Conservation (phyloP, 2,113 vertebrate genomes). For the Pongo pygmaeus region DNA sequence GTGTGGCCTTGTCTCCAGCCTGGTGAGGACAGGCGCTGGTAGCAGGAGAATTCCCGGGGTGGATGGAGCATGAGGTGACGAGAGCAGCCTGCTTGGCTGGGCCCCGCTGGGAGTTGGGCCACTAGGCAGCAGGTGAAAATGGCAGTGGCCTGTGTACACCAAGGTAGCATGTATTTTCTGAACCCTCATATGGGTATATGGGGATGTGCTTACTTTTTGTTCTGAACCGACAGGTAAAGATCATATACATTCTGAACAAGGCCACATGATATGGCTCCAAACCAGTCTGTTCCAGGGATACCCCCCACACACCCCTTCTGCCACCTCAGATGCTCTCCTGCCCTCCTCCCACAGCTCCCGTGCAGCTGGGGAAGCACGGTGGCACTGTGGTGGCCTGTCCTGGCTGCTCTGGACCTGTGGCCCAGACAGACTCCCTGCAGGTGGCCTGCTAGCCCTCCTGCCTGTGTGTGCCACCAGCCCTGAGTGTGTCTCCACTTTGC, state of each 20-base stretch:
- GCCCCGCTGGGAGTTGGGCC: neutral
- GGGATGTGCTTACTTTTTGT: neutral
- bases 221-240: neutral
- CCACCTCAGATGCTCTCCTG: neutral
- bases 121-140: neutral
- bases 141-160: neutral
- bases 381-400: neutral
- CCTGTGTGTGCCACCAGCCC: neutral
- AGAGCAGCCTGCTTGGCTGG: neutral
- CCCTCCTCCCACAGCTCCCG: neutral
- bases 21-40: neutral
- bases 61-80: neutral
- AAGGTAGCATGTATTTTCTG: neutral
- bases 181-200: neutral
- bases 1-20: neutral
- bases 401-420: neutral
- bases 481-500: neutral
- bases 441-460: neutral
- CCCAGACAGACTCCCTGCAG: neutral
- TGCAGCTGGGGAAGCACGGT: neutral
- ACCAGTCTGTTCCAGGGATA: neutral
- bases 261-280: neutral
- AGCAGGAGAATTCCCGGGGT: neutral
- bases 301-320: fast-evolving
- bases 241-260: neutral